Percentiles rank a stretch among this genome's conserved stretches.
phyloP scores from a whole-genome alignment of 2,888 invertebrate genomes.

The Machimus rusticus region DNA sequence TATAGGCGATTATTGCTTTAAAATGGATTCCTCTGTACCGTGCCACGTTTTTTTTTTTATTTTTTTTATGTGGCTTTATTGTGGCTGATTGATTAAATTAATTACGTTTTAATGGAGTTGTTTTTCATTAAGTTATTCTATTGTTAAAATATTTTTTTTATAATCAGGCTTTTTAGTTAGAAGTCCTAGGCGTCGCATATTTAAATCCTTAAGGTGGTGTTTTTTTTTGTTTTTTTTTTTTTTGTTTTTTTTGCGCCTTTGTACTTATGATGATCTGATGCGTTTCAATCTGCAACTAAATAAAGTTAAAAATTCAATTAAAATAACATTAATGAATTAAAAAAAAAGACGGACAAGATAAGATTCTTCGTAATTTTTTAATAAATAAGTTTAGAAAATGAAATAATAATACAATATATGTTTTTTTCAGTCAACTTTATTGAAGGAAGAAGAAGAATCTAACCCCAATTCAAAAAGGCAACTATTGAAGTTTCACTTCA shows the following conservation, averaged over 20 bases:
- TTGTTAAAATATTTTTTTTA: neutral
- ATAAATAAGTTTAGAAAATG: too few species aligned
- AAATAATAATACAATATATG: too few species aligned
- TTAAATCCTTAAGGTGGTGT: neutral
- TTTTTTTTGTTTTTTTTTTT: neutral
- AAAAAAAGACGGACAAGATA: too few species aligned
- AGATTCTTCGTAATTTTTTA: too few species aligned
- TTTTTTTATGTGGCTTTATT: neutral
- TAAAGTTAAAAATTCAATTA: neutral
- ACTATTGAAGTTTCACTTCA: too few species aligned
- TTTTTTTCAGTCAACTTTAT: too few species aligned
- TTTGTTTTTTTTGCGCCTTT: neutral
- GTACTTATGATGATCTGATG: neutral
- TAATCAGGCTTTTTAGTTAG: neutral
- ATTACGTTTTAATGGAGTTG: neutral
- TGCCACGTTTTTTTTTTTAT: neutral
- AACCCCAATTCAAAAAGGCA: too few species aligned
- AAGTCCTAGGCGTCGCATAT: neutral
- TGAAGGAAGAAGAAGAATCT: too few species aligned
- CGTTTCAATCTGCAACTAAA: neutral
- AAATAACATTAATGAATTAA: too few species aligned
- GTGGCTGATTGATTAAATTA: neutral
- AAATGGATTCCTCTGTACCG: neutral
- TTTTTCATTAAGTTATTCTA: neutral
- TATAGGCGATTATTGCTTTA: constrained; percentile 28